A percentile compares a stretch with the other conserved stretches of the same genome.
These are phyloP conservation scores for Drosophila nebulosa DNA, from an alignment of 1,140 invertebrate genomes.

Conservation along the genomic window DNA sequence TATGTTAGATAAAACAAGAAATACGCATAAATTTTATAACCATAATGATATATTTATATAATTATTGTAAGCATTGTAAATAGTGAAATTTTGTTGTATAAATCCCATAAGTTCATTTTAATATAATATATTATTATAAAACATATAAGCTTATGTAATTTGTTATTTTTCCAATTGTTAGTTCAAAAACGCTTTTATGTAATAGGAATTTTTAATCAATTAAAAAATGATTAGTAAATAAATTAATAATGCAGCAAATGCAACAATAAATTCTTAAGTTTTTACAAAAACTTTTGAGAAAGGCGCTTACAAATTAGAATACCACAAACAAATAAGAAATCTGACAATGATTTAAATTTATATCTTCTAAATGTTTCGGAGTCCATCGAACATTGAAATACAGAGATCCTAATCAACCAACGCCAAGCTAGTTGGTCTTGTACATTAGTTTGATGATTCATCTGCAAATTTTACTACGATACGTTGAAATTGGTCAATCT, in stretches of 20 bases:
- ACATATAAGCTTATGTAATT: constrained; percentile 48
- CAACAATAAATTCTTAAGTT: no score
- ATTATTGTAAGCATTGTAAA: constrained; percentile 54
- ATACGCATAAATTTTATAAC: constrained; percentile 22
- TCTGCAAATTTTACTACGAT: no score
- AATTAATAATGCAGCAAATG: background rate
- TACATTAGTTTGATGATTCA: no score
- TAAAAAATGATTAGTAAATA: constrained; percentile 11
- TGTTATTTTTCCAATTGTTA: constrained; percentile 70
- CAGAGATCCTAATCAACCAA: no score
- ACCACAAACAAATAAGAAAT: no score
- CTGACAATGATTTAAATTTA: no score
- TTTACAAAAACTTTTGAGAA: background rate
- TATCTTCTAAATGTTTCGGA: no score
- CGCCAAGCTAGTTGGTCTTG: no score
- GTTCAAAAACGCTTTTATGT: constrained; percentile 63
- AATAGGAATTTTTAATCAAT: constrained; percentile 59
- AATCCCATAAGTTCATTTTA: constrained; percentile 51
- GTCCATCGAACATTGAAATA: no score
- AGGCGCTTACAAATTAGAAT: background rate
- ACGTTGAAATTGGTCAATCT: no score
- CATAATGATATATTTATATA: constrained; percentile 27
- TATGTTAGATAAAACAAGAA: constrained; percentile 15
- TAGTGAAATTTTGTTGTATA: constrained; percentile 63
- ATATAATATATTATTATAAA: constrained; percentile 27